Evolutionary conservation across 1,140 invertebrate species (phyloP), one percentile per base, ranked within the genome.

Genomic region (Drosophila aff.): DNA sequence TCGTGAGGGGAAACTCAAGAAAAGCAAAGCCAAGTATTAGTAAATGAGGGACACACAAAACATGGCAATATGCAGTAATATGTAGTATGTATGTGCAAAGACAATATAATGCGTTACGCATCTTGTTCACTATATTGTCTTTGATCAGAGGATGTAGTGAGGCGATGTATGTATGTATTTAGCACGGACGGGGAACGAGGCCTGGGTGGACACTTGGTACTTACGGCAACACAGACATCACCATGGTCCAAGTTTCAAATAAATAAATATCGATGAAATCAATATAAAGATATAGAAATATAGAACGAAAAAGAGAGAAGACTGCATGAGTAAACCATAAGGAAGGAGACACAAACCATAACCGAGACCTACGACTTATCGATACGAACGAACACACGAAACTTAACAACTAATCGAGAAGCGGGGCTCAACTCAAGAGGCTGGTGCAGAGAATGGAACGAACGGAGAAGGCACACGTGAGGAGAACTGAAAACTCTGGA

Each of bases 181-280:
- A 18, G 66, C 33, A 28, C 38, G 53, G 53, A 36, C 8, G 67
- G 66, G 76, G 41, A 67, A 69, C 76, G 77, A 66, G 43, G 59
- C 58, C 50, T 65, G 68, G 81, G 77, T 81, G 81, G 77, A 84
- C 85, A 81, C 84, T 89, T 84, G 84, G 84, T 89, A 89, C 84
- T 89, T 89, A 89, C 84, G 87, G 84, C 66, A 84, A 76, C 43
- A 73, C 46, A 66, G 60, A 60, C 65, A 64, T 66, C 72, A 85
- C 78, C 85, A 84, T 40, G 49, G 73, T 87, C 84, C 84, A 63
- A 53, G 63, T 78, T 55, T 50, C 23, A 44, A 82, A 89, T 89
- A 72, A 64, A 71, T 63, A 81, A 77, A 79, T 82, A 63, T 65
- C 66, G 67, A 67, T 69, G 38, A 85, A 89, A 83, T 77, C 66